phyloP scores from a whole-genome alignment of 2,888 invertebrate species.

The Parthenolecanium corni region DNA sequence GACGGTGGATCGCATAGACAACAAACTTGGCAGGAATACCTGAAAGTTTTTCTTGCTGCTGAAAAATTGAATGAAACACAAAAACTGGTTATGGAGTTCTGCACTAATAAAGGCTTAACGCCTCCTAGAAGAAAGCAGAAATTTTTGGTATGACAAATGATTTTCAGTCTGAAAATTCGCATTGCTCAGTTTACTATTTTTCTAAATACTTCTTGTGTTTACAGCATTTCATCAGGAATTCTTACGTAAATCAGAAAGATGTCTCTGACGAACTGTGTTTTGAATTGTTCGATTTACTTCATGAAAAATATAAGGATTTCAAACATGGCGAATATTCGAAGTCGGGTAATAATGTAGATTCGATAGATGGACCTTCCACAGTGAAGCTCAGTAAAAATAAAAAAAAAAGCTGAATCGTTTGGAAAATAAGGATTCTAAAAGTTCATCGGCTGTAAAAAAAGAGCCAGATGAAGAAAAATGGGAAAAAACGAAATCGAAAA shows the following conservation, averaged over 20 bases:
- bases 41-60: constrained; percentile 1
- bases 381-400: too few relatives aligned
- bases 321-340: constrained; percentile 8
- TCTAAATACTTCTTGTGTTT: too few relatives aligned
- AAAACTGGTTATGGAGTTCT: constrained; percentile 9
- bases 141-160: constrained; percentile 26
- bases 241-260: constrained; percentile 1
- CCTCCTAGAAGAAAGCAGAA: constrained; percentile 10
- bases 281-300: constrained; percentile 12
- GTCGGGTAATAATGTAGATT: too few relatives aligned
- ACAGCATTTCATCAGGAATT: constrained; percentile 12
- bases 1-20: neutral
- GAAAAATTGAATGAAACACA: constrained; percentile 22
- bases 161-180: neutral
- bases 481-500: too few relatives aligned
- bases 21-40: constrained; percentile 5
- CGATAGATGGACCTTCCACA: too few relatives aligned
- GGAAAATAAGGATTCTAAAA: too few relatives aligned
- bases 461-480: too few relatives aligned
- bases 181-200: neutral
- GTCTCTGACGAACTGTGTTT: constrained; percentile 4
- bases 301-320: constrained; percentile 1
- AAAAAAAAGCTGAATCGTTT: too few relatives aligned
- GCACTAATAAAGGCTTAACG: constrained; percentile 10
- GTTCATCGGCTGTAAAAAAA: too few relatives aligned